Evolutionary conservation across 2,888 invertebrate species (phyloP).

Genomic region (Drosophila anomelani): DNA sequence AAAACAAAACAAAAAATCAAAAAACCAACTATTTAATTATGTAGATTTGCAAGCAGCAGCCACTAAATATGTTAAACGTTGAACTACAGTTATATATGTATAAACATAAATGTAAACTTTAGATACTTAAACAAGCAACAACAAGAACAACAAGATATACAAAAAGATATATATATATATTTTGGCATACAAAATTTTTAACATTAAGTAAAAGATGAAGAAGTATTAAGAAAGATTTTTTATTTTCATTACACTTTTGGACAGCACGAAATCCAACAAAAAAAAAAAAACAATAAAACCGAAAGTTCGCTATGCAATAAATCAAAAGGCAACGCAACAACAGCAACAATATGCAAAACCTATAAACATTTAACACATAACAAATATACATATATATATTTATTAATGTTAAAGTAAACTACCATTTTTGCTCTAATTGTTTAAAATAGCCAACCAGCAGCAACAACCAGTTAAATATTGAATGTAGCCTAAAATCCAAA

Average conservation of each 20-base stretch:
- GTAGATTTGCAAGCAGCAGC: conserved; percentile 56
- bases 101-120: conserved; percentile 34
- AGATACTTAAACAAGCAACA: conserved; percentile 24
- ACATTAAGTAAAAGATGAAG: conserved; percentile 17
- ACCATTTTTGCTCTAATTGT: conserved; percentile 61
- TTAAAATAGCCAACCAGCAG: conserved; percentile 51
- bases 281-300: conserved; percentile 16
- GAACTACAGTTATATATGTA: conserved; percentile 43
- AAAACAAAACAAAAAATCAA: conserved; percentile 55
- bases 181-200: conserved; percentile 80
- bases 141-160: conserved; percentile 12
- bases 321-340: conserved; percentile 57
- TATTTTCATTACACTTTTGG: conserved; percentile 40
- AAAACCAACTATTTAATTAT: conserved; percentile 53
- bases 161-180: conserved; percentile 60
- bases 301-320: conserved; percentile 54
- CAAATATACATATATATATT: conserved; percentile 63
- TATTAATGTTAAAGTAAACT: conserved; percentile 76
- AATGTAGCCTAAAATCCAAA: conserved; percentile 55
- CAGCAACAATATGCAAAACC: conserved; percentile 33
- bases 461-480: conserved; percentile 35
- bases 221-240: conserved; percentile 31
- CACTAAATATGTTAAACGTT: conserved; percentile 58
- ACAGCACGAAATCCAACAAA: conserved; percentile 36
- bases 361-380: conserved; percentile 41